phyloP scores from a whole-genome alignment of 2,113 vertebrate species.

The Phoenicopterus ruber region DNA sequence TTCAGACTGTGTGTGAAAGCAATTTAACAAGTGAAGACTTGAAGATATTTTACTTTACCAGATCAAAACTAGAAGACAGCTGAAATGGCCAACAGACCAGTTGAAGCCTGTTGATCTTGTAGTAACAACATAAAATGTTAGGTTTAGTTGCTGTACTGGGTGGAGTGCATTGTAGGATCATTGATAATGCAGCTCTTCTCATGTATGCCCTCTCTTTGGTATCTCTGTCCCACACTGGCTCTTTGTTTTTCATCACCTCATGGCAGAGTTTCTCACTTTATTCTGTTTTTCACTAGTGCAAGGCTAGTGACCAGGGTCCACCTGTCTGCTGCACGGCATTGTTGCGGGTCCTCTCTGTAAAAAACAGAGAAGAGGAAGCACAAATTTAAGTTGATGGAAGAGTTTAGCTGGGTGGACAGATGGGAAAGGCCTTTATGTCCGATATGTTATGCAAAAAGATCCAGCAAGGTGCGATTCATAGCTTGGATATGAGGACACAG shows the following conservation, averaged over 20 bases:
- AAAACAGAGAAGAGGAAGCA: not conserved
- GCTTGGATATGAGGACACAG: not conserved
- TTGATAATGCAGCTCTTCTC: not conserved
- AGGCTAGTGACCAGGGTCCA: not conserved
- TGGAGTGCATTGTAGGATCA: not conserved
- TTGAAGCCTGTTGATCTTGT: not conserved
- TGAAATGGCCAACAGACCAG: not conserved
- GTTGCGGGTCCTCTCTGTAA: not conserved
- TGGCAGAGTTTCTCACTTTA: not conserved
- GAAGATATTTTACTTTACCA: not conserved
- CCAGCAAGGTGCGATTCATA: not conserved
- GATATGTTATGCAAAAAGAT: fast-evolving
- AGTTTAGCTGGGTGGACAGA: not conserved
- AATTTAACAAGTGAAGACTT: constrained; percentile 1
- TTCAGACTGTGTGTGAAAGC: not conserved
- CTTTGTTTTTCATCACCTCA: not conserved
- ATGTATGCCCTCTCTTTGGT: not conserved
- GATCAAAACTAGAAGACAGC: not conserved
- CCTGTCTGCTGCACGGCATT: not conserved
- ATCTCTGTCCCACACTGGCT: not conserved
- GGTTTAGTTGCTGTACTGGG: not conserved
- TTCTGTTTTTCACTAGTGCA: not conserved
- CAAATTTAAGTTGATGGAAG: not conserved
- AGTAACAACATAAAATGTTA: not conserved
- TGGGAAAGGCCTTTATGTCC: not conserved